These are phyloP conservation scores for Timandra comae DNA, from an alignment of 2,888 invertebrate genomes.

Conservation along the genomic window DNA sequence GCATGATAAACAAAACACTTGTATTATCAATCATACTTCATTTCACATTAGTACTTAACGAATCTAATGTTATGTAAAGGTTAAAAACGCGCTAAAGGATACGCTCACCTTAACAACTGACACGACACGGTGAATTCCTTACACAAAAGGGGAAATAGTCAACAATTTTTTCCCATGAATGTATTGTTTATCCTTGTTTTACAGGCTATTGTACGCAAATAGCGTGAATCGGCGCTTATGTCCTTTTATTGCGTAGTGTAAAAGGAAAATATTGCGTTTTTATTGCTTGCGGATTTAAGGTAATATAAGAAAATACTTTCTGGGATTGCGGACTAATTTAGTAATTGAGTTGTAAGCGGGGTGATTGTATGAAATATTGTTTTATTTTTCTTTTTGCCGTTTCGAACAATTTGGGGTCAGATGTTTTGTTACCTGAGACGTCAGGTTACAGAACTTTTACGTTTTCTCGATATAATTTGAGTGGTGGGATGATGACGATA, in stretches of 20 bases:
- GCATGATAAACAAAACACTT: no score
- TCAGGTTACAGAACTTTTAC: no score
- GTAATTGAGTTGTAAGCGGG: conserved; percentile 10
- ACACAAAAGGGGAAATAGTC: conserved; percentile 16
- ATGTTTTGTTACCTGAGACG: no score
- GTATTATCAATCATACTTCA: no score
- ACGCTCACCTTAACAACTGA: conserved; percentile 6
- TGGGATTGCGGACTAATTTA: conserved; percentile 8
- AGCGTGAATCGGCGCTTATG: conserved; percentile 33
- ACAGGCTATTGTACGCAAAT: conserved; percentile 28
- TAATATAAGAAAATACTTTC: conserved; percentile 14
- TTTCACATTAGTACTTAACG: no score
- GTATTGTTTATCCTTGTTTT: conserved; percentile 35
- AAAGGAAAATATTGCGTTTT: conserved; percentile 32
- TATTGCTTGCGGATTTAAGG: conserved; percentile 21
- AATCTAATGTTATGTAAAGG: no score
- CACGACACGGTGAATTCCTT: conserved; percentile 17
- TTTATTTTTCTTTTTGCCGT: conserved; percentile 1
- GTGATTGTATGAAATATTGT: conserved; percentile 3
- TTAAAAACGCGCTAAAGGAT: no score
- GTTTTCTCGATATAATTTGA: no score
- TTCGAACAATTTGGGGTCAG: no score
- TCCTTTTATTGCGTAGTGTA: conserved; percentile 26
- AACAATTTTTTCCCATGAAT: conserved; percentile 28
- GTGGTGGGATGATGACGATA: no score